Conservation (phyloP, 2,797 vertebrate genomes). For the Trachops cirrhosus region DNA sequence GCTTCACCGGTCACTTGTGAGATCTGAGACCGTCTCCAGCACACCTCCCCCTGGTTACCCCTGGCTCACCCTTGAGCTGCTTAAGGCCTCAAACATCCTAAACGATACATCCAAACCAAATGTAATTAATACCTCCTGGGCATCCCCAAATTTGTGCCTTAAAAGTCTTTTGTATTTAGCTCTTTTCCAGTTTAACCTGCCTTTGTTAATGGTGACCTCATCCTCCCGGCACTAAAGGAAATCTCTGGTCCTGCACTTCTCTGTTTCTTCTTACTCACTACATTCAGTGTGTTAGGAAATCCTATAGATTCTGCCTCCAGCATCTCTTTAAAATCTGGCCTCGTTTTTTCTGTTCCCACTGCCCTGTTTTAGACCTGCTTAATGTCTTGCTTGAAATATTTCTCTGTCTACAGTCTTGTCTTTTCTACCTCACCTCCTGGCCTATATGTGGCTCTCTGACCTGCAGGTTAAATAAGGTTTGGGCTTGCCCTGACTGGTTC, state of each 20-base stretch:
- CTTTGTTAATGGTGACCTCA: not conserved
- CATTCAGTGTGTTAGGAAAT: not conserved
- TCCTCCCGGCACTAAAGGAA: not conserved
- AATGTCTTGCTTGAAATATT: not conserved
- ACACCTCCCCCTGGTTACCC: not conserved
- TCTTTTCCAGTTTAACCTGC: not conserved
- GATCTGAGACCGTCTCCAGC: accelerated
- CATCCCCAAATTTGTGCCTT: not conserved
- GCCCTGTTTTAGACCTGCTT: not conserved
- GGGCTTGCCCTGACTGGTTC: not conserved
- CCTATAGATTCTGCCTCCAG: not conserved
- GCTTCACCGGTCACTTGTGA: too few relatives aligned
- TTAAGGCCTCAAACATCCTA: not conserved
- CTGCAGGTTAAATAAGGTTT: not conserved
- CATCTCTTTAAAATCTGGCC: not conserved
- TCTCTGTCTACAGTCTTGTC: not conserved
- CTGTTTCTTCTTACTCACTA: not conserved
- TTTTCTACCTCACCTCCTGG: not conserved
- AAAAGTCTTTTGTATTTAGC: not conserved
- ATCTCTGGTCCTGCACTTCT: not conserved
- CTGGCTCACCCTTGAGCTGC: not conserved
- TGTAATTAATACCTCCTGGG: not conserved
- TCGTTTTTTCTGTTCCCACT: not conserved
- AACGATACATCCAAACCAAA: not conserved
- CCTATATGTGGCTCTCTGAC: not conserved